Conservation (phyloP, 2,888 invertebrate species). For the Torymus aiolomorphi region DNA sequence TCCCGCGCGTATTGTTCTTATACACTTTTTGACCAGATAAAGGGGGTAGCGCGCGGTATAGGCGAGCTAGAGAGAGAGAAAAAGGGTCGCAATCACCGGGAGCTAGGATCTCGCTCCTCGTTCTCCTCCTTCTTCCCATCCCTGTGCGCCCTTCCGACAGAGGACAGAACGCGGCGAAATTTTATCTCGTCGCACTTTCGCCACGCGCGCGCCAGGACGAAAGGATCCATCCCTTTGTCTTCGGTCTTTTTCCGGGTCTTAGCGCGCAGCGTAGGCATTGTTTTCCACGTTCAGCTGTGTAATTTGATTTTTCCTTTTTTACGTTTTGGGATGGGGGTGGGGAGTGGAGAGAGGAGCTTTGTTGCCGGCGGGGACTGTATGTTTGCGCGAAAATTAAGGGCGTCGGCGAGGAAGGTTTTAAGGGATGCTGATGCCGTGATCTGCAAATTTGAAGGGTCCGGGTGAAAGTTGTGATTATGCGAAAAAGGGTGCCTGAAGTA, state of each 20-base stretch:
- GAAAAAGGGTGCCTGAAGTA: no score
- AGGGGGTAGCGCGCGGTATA: constrained; percentile 60
- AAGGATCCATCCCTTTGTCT: constrained; percentile 22
- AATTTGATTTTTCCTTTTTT: constrained; percentile 30
- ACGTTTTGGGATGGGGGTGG: no score
- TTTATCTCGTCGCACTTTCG: constrained; percentile 51
- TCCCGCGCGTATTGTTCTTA: constrained; percentile 56
- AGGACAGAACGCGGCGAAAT: constrained; percentile 34
- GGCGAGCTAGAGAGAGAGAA: no score
- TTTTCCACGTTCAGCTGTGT: constrained; percentile 42
- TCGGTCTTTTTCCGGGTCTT: constrained; percentile 29
- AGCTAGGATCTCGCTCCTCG: constrained; percentile 2
- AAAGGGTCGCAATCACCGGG: constrained; percentile 52
- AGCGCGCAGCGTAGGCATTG: constrained; percentile 33
- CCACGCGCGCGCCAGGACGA: neutral
- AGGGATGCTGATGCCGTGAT: no score
- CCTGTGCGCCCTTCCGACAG: neutral
- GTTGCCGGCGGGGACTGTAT: neutral
- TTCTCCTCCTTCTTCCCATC: neutral
- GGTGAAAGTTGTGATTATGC: no score
- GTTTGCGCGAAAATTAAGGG: neutral
- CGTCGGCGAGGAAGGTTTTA: no score
- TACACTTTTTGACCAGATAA: constrained; percentile 62
- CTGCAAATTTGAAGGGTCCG: no score
- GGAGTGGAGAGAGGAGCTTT: neutral